Evolutionary conservation across 1,140 invertebrate species (phyloP), one percentile per base, ranked within the genome.

Genomic region (Vollenhovia emeryi): DNA sequence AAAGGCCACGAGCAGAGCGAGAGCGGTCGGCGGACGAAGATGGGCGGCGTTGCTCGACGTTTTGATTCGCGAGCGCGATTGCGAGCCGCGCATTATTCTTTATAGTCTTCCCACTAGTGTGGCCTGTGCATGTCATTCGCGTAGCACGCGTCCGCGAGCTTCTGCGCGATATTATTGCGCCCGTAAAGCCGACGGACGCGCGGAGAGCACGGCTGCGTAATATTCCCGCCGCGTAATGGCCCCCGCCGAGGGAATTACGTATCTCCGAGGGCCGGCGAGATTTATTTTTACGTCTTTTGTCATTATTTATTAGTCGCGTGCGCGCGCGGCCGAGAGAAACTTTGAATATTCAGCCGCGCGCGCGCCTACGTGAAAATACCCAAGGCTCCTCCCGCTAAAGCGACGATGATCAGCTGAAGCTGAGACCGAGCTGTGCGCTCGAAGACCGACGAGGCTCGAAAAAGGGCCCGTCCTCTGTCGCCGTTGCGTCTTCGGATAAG

Each of bases 271-370:
- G 59, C 24, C 78, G 27, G 55, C 48, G 60, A 82, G 76, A 79
- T 91, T 92, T 93, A 91, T 92, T 93, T 93, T 92, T 91, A 87
- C 85, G 50, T 66, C 86, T 90, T 90, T 91, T 91, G 88, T 93
- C 90, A 92, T 93, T 92, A 91, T 89, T 93, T 92, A 91, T 92
- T 89, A 89, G 86, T 88, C 87, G 86, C 85, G 48, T 83, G 86
- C 40, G 45, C 48, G 18, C 83, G 86, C 45, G 59, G 50, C 78
- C 86, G 27, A 84, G 87, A 90, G 76, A 85, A 87, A 89, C 88
- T 92, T 92, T 92, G 92, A 93, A 94, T 94, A 94, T 94, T 94
- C 92, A 94, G 84, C 79, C 43, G 60, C 92, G 88, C 93, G 82
- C 43, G 60, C 92, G 88, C 93, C 93, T 91, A 94, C 93, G 90